Percentiles rank a stretch among this genome's conserved stretches.
phyloP scores from a whole-genome alignment of 2,113 vertebrate genomes.

The Mus pahari region DNA sequence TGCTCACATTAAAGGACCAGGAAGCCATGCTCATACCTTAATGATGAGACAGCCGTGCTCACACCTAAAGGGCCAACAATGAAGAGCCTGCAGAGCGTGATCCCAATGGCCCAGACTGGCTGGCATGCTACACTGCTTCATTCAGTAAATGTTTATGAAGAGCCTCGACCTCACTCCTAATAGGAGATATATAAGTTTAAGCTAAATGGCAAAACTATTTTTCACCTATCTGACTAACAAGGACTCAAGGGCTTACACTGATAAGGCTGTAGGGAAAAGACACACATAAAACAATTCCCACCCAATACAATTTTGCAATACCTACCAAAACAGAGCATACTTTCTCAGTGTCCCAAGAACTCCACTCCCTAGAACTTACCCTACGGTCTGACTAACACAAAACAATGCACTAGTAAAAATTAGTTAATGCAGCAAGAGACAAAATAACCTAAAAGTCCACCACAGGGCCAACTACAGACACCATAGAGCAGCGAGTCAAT shows the following conservation, averaged over 20 bases:
- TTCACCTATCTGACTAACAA: slow-evolving; percentile 35
- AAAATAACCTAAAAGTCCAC: background rate
- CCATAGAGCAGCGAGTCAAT: background rate
- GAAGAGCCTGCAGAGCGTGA: background rate
- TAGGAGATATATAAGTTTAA: slow-evolving; percentile 36
- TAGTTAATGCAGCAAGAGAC: slow-evolving; percentile 14
- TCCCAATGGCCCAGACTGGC: background rate
- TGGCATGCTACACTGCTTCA: background rate
- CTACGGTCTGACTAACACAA: background rate
- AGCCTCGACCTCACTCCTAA: background rate
- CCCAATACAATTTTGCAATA: background rate
- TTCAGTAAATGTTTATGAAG: slow-evolving; percentile 33
- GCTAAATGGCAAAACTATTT: slow-evolving; percentile 12
- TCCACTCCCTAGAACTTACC: background rate
- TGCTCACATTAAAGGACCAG: background rate
- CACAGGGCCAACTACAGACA: background rate
- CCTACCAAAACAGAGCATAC: background rate
- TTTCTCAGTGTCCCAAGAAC: background rate
- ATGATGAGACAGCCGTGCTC: background rate
- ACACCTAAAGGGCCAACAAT: background rate
- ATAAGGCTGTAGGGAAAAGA: background rate
- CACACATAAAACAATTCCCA: background rate
- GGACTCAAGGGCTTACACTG: background rate
- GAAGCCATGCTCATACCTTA: background rate
- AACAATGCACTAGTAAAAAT: slow-evolving; percentile 17